Conservation (phyloP, 2,888 invertebrate species). For the Tachina lurida region DNA sequence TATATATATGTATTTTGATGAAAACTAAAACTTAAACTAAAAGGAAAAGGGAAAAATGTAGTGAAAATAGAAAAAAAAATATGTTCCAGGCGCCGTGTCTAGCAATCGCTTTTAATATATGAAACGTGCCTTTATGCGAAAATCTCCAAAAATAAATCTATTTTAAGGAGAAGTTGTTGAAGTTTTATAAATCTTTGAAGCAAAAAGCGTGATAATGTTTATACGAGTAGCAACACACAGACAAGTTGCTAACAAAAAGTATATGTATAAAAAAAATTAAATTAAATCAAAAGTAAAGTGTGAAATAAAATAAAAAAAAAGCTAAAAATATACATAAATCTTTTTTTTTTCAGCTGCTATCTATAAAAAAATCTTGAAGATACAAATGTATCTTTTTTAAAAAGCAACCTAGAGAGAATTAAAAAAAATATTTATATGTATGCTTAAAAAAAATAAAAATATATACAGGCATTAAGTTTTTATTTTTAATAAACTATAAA, state of each 20-base stretch:
- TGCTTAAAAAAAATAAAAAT: too few species aligned
- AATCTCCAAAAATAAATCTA: constrained; percentile 54
- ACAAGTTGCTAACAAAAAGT: constrained; percentile 26
- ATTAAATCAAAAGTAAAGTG: constrained; percentile 41
- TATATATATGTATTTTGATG: constrained; percentile 51
- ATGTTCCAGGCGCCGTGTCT: constrained; percentile 48
- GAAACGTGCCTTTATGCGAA: constrained; percentile 59
- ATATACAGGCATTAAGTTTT: too few species aligned
- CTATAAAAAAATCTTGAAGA: neutral
- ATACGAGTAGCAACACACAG: constrained; percentile 29
- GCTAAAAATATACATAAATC: neutral
- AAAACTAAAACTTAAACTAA: constrained; percentile 20
- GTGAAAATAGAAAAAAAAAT: constrained; percentile 33
- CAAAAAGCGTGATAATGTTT: constrained; percentile 46
- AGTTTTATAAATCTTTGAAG: constrained; percentile 20
- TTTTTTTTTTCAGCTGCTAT: neutral
- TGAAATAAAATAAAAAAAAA: neutral
- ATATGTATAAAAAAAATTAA: constrained; percentile 18
- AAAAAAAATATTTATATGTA: too few species aligned
- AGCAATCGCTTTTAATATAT: constrained; percentile 24
- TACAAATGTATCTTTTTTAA: constrained; percentile 12
- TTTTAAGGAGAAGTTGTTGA: constrained; percentile 28
- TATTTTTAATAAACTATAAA: too few species aligned
- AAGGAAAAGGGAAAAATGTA: constrained; percentile 49
- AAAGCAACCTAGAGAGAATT: neutral